Conservation (phyloP, 2,797 vertebrate genomes). For the Gallinago nigripennis region DNA sequence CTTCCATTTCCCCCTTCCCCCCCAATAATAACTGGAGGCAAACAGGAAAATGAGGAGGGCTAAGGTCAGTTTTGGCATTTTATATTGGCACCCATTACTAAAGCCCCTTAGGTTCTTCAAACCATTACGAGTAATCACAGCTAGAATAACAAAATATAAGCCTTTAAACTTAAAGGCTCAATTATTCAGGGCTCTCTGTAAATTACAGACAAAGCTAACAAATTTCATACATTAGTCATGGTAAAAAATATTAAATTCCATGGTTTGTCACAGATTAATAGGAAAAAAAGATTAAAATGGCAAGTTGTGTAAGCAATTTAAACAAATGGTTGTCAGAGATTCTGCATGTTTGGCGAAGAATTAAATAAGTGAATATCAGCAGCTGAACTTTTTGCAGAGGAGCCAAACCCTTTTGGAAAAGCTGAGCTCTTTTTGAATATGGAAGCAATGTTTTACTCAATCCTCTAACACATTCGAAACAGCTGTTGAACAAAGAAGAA, state of each 20-base stretch:
- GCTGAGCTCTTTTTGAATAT: not conserved
- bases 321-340: conserved; percentile 63
- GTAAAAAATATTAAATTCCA: conserved; percentile 70
- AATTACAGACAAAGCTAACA: conserved; percentile 69
- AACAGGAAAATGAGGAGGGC: not conserved
- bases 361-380: conserved; percentile 48
- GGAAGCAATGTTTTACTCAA: not conserved
- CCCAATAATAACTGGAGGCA: not conserved
- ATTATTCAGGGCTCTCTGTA: conserved; percentile 57
- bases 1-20: not conserved
- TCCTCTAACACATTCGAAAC: conserved; percentile 30
- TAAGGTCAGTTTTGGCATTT: not conserved
- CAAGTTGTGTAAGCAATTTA: conserved; percentile 58
- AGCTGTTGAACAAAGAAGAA: conserved; percentile 25
- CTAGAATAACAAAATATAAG: conserved; percentile 60
- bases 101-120: conserved; percentile 46
- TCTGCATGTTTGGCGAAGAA: conserved; percentile 55
- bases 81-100: conserved; percentile 17
- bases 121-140: conserved; percentile 22
- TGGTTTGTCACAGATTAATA: conserved; percentile 71
- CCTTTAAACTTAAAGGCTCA: conserved; percentile 60
- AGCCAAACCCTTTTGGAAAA: conserved; percentile 43
- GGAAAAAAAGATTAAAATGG: conserved; percentile 52
- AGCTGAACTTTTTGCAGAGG: conserved; percentile 53
- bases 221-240: conserved; percentile 72